Conservation (phyloP, 2,113 vertebrate genomes). For the Camelus dromedarius region DNA sequence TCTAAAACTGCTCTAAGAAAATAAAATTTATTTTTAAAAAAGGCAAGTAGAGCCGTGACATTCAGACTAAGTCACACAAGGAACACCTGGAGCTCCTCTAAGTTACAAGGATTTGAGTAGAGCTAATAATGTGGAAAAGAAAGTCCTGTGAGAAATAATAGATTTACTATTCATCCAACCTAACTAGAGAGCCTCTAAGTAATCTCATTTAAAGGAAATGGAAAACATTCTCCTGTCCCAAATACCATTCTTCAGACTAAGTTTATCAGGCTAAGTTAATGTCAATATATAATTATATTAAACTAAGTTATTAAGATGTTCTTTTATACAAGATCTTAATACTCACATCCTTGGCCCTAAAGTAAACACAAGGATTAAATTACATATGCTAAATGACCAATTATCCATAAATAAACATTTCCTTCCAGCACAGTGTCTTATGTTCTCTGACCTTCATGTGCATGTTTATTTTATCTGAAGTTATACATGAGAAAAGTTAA, state of each 20-base stretch:
- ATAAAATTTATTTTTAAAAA: not conserved
- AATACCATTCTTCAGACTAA: not conserved
- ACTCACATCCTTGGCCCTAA: not conserved
- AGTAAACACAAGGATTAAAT: constrained; percentile 26
- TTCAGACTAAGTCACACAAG: not conserved
- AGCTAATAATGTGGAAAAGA: not conserved
- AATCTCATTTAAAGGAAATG: not conserved
- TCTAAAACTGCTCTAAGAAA: constrained; percentile 6
- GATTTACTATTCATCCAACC: not conserved
- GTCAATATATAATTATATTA: not conserved
- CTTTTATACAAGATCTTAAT: not conserved
- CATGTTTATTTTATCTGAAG: constrained; percentile 8
- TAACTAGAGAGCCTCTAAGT: not conserved
- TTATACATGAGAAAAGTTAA: not conserved
- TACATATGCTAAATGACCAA: not conserved
- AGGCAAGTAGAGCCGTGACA: not conserved
- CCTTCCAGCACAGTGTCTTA: not conserved
- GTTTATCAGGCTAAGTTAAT: not conserved
- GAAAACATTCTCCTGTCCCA: not conserved
- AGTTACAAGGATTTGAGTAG: not conserved
- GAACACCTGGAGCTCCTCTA: not conserved
- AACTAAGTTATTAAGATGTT: not conserved
- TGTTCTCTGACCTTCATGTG: not conserved
- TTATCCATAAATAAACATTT: not conserved
- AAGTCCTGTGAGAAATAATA: not conserved